A percentile compares a stretch with the other conserved stretches of the same genome.
Evolutionary conservation across 2,888 invertebrate genomes (phyloP).

Genomic region (Aradus depressus): DNA sequence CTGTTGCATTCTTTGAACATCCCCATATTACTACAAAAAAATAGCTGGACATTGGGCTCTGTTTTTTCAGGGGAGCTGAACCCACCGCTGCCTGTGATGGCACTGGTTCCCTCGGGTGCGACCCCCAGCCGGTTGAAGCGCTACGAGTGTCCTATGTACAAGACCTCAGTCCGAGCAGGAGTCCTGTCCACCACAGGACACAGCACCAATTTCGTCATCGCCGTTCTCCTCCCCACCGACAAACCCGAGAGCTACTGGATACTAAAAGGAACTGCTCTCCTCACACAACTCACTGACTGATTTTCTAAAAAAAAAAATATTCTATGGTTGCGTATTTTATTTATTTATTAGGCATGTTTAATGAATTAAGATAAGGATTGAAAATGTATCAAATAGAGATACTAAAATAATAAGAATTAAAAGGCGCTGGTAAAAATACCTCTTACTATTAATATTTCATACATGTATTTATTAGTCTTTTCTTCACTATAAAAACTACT

Average conservation of each 20-base stretch:
- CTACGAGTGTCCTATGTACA: constrained; percentile 73
- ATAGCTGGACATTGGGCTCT: neutral
- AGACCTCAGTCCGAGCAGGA: constrained; percentile 78
- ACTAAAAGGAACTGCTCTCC: constrained; percentile 72
- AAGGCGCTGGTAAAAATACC: too few relatives aligned
- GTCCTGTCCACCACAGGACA: constrained; percentile 83
- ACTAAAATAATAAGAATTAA: too few relatives aligned
- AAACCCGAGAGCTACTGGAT: constrained; percentile 70
- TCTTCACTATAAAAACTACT: too few relatives aligned
- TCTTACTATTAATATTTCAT: too few relatives aligned
- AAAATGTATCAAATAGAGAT: too few relatives aligned
- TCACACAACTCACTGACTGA: constrained; percentile 69
- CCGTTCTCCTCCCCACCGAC: constrained; percentile 57
- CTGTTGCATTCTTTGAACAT: too few relatives aligned
- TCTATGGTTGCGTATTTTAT: too few relatives aligned
- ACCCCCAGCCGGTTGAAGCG: constrained; percentile 34
- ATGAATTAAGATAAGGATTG: too few relatives aligned
- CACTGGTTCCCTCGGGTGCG: constrained; percentile 53
- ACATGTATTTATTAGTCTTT: too few relatives aligned
- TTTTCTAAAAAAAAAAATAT: too few relatives aligned
- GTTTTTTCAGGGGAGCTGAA: constrained; percentile 60
- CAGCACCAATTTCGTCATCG: constrained; percentile 82
- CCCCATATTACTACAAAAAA: too few relatives aligned
- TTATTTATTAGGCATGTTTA: too few relatives aligned
- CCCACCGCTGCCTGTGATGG: constrained; percentile 56